Percentiles rank a stretch among this genome's conserved stretches.
Evolutionary conservation across 2,888 invertebrate genomes (phyloP).

Genomic region (Apeira syringaria): DNA sequence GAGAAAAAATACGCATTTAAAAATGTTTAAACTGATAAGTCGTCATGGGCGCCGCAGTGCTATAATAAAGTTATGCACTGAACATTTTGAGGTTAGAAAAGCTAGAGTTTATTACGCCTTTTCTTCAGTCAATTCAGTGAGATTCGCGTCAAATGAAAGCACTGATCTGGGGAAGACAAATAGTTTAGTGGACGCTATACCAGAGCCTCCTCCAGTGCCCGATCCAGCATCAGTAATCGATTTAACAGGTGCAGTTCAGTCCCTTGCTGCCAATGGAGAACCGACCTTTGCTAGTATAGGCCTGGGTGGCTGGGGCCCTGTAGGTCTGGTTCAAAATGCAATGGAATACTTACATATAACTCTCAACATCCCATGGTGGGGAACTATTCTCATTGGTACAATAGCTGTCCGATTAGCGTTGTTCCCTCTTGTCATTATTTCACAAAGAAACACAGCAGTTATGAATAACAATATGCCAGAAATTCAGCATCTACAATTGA

Average conservation of each 20-base stretch:
- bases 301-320: slow-evolving; percentile 92
- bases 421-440: slow-evolving; percentile 93
- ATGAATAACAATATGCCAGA: slow-evolving; percentile 95
- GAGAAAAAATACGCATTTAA: slow-evolving; percentile 23
- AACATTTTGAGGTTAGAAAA: slow-evolving; percentile 76
- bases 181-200: slow-evolving; percentile 61
- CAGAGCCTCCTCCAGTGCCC: slow-evolving; percentile 74
- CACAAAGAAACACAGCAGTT: slow-evolving; percentile 91
- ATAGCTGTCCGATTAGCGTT: slow-evolving; percentile 88
- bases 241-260: slow-evolving; percentile 62
- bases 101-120: slow-evolving; percentile 71
- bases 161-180: slow-evolving; percentile 52
- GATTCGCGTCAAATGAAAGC: slow-evolving; percentile 61
- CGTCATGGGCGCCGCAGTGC: slow-evolving; percentile 68
- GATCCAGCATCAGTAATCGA: slow-evolving; percentile 55
- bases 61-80: slow-evolving; percentile 59
- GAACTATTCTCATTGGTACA: slow-evolving; percentile 92
- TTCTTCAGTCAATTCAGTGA: slow-evolving; percentile 61
- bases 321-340: slow-evolving; percentile 91
- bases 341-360: slow-evolving; percentile 93
- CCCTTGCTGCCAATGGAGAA: slow-evolving; percentile 85
- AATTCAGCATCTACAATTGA: slow-evolving; percentile 90
- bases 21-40: slow-evolving; percentile 73
- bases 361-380: slow-evolving; percentile 97
- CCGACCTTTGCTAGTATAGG: slow-evolving; percentile 92